Evolutionary conservation across 2,888 invertebrate species (phyloP), one percentile per base, ranked within the genome.

Genomic region (Melanotus villosus): DNA sequence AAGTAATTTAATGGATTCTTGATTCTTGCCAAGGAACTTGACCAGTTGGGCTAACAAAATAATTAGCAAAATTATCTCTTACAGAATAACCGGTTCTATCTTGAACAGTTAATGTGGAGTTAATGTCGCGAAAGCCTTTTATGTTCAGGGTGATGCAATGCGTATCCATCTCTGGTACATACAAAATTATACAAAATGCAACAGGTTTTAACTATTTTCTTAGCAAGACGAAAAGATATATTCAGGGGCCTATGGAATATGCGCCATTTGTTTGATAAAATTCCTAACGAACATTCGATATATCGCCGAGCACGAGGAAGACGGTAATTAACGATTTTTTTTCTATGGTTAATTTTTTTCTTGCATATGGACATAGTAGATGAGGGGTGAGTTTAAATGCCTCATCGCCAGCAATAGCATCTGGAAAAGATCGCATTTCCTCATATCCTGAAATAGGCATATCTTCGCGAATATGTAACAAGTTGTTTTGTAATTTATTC

Each of bases 141-240:
- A n/a, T n/a, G n/a, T n/a, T n/a, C n/a, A n/a, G n/a, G n/a, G 6
- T 38, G 36, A 12, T 2, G 12, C n/a, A 38, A 38, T n/a, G 12
- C 14, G 14, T 38, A 38, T 30, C 43, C 60, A 7, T 60, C 60
- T 18, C 32, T 60, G 1, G 10, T 45, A 23, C 60, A 21, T 18
- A 60, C 23, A 30, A 60, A 60, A 45, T 60, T 60, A 16, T 60
- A 47, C 19, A 60, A 41, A 32, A 60, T 23, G 32, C 60, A 45
- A n/a, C 36, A 38, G 7, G 43, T 10, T 32, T 43, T 47, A 14
- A 45, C 47, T 45, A 41, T 45, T 60, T 60, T 23, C 3, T 60
- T 21, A 3, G 14, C 7, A n/a, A 36, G 23, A 21, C 30, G 16
- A 52, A 38, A 14, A 38, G 36, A 38, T 10, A 38, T 14, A 38